Base-by-base conservation (phyloP, 2,797 vertebrate species). In the Anguilla pacifica region DNA sequence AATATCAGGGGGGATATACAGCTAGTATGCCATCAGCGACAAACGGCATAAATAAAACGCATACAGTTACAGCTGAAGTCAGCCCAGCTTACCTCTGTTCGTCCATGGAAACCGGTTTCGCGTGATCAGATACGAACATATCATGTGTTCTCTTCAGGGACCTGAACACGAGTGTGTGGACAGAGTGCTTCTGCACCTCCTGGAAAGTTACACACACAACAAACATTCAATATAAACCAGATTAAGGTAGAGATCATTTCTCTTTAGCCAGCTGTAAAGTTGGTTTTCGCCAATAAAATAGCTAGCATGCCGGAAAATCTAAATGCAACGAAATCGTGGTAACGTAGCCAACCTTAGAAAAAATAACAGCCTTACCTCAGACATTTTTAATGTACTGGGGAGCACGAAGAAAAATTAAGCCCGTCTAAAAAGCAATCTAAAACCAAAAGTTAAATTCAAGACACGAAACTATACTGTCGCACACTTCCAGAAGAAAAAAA, bases 151-250 rank as follows among this genome's bases (percentile, higher is more conserved):
- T 97, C 92, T 99, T 99, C 85, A 99, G 95, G 35, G 99, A 99
- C 53, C 99, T 97, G 96, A 99, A 99, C 89, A 99, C 98, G 92
- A 99, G 95, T 0, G 99, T 99, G 94, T 99, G 98, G 89, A 99
- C 98, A n/a, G 99, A 99, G 92, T 99, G 98, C 89, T 99, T 99
- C 43, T 99, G 99, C 25, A 99, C 98, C 79, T 99, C 99, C 99
- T 99, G 92, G 22, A 92, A 93, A 55, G 17, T 3, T 51, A 39
- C 13, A 84, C 25, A 53, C 28, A 1, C 46, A 83, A 10, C 0
- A 59, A 28, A 79, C 35, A 79, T 79, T 7, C 39, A 79, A 79
- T 19, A 79, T 22, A 22, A 6, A 43, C 3, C 6, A 22, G 15
- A 43, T 15, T 46, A 77, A 35, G 6, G 3, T 0, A 70, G 25